A percentile compares a stretch with the other conserved stretches of the same genome.
Conservation (phyloP, 2,888 invertebrate species). For the Chironomus tentans region DNA sequence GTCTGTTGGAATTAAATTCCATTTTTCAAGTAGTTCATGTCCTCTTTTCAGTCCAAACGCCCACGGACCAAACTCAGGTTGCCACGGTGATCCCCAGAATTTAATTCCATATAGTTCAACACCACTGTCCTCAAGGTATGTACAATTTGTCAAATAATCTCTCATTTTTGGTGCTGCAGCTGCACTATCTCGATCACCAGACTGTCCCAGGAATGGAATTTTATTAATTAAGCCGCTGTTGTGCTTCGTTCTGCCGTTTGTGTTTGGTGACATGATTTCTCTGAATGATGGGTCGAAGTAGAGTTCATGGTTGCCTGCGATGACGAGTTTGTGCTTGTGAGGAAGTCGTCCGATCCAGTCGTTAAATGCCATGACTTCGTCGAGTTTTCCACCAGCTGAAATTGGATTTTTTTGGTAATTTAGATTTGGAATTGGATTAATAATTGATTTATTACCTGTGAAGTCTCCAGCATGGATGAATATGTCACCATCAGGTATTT, state of each 20-base stretch:
- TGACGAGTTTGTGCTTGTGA: constrained; percentile 70
- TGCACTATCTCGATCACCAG: constrained; percentile 53
- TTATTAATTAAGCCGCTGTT: constrained; percentile 42
- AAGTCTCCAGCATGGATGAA: constrained; percentile 81
- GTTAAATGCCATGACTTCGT: constrained; percentile 49
- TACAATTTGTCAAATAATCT: constrained; percentile 64
- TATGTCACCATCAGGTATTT: constrained; percentile 71
- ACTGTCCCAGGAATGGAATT: constrained; percentile 49
- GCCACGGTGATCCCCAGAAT: constrained; percentile 78
- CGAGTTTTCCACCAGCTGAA: constrained; percentile 62
- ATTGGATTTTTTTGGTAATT: constrained; percentile 39
- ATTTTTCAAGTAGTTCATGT: constrained; percentile 60
- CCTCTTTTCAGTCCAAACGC: constrained; percentile 73
- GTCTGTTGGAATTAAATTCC: constrained; percentile 63
- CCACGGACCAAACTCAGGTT: constrained; percentile 73
- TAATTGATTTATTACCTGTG: constrained; percentile 65
- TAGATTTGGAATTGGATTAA: too few relatives aligned
- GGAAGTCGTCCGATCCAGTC: constrained; percentile 49
- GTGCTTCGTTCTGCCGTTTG: too few relatives aligned
- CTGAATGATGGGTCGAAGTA: constrained; percentile 66
- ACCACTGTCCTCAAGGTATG: constrained; percentile 63
- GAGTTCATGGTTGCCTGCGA: constrained; percentile 79
- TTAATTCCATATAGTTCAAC: constrained; percentile 61
- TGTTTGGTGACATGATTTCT: constrained; percentile 42
- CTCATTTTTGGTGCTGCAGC: constrained; percentile 56